phyloP scores from a whole-genome alignment of 2,888 invertebrate species.

The Gerris lacustris region DNA sequence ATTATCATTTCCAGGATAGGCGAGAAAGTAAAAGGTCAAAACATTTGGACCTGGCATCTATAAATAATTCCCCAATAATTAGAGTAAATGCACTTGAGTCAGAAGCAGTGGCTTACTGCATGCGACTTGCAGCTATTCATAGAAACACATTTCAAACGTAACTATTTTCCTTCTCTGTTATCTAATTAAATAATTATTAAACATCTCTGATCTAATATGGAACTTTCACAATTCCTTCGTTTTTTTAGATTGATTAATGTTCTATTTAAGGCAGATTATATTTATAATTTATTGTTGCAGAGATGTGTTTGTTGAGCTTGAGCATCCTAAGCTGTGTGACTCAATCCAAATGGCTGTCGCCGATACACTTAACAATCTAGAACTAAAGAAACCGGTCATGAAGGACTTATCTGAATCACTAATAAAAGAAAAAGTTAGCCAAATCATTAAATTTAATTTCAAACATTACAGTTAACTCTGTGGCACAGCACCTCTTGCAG shows the following conservation, averaged over 20 bases:
- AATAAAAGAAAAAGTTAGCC: background rate
- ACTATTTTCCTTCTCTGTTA: background rate
- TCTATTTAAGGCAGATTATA: too few relatives aligned
- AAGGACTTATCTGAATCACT: background rate
- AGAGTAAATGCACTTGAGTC: background rate
- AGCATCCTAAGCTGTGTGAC: background rate
- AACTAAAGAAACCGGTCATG: slow-evolving; percentile 1
- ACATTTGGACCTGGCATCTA: background rate
- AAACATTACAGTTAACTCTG: too few relatives aligned
- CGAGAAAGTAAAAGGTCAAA: background rate
- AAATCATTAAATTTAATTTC: too few relatives aligned
- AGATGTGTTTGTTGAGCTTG: slow-evolving; percentile 3
- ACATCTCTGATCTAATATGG: too few relatives aligned
- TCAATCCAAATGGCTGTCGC: background rate
- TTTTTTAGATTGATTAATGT: too few relatives aligned
- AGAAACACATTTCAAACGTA: slow-evolving; percentile 1
- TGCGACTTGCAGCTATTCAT: background rate
- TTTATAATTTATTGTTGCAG: background rate
- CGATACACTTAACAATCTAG: background rate
- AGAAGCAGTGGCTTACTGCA: background rate
- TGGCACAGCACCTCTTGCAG: too few relatives aligned
- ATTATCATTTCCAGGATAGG: background rate
- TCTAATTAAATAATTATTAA: too few relatives aligned
- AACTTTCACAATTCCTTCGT: too few relatives aligned
- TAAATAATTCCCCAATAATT: background rate